phyloP scores from a whole-genome alignment of 2,888 invertebrate genomes.

The Ditylenchus weischeri region DNA sequence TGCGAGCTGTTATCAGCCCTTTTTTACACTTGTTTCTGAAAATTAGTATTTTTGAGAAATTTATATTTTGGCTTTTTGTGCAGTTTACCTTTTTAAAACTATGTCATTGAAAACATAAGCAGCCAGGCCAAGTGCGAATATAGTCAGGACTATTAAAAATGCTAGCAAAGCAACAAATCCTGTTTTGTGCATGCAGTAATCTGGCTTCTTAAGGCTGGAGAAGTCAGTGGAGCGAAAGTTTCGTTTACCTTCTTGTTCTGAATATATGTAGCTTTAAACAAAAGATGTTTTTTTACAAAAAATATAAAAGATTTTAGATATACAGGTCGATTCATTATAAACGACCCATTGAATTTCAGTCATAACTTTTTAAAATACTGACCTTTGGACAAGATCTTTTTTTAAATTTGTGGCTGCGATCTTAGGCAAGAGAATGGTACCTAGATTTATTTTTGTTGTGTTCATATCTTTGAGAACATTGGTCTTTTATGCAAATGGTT shows the following conservation, averaged over 20 bases:
- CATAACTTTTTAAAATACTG: too few species aligned
- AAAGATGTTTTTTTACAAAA: too few species aligned
- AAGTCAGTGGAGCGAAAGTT: not conserved
- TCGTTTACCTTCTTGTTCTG: not conserved
- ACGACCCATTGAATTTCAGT: too few species aligned
- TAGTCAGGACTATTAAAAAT: not conserved
- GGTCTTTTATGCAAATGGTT: too few species aligned
- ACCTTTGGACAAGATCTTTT: too few species aligned
- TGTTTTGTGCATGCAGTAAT: not conserved
- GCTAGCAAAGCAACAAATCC: not conserved
- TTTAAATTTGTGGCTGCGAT: too few species aligned
- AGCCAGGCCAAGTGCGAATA: not conserved
- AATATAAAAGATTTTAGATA: too few species aligned
- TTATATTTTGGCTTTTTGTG: not conserved
- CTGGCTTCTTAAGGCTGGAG: not conserved
- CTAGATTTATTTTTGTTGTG: too few species aligned
- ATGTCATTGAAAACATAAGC: conserved; percentile 13
- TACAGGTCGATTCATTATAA: too few species aligned
- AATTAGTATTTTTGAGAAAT: conserved; percentile 6
- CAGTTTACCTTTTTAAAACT: not conserved
- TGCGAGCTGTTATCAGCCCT: conserved; percentile 4
- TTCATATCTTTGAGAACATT: too few species aligned
- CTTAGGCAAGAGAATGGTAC: too few species aligned
- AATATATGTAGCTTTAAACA: too few species aligned
- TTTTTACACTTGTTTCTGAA: conserved; percentile 12